These are phyloP conservation scores for Meles meles DNA, from an alignment of 2,113 vertebrate species.

Conservation along the genomic window DNA sequence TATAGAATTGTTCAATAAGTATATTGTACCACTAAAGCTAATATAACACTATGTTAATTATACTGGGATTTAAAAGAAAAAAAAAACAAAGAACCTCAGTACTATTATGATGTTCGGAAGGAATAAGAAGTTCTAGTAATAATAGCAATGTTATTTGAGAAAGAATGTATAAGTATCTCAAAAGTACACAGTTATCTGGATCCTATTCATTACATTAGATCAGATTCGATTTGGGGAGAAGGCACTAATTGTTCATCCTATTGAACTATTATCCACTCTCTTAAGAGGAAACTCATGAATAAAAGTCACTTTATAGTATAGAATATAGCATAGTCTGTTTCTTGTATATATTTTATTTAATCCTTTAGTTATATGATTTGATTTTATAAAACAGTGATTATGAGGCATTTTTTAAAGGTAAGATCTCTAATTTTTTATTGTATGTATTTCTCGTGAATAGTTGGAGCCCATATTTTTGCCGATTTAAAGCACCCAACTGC, in stretches of 20 bases:
- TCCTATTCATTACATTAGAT: not conserved
- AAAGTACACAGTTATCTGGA: not conserved
- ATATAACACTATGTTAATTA: not conserved
- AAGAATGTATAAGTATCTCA: not conserved
- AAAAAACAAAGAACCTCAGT: not conserved
- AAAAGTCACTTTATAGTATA: not conserved
- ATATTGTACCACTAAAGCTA: not conserved
- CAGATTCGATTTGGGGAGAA: not conserved
- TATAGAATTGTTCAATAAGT: not conserved
- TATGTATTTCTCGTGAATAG: not conserved
- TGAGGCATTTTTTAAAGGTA: not conserved
- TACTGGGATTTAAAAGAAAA: not conserved
- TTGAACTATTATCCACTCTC: not conserved
- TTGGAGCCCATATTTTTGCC: not conserved
- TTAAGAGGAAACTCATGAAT: not conserved
- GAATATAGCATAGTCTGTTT: not conserved
- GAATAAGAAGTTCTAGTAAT: not conserved
- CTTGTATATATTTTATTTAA: not conserved
- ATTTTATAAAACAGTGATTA: not conserved
- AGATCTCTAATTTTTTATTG: not conserved
- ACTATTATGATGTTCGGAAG: not conserved
- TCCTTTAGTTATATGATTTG: not conserved
- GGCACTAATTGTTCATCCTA: not conserved
- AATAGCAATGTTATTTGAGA: not conserved
- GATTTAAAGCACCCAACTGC: not conserved